Conservation (phyloP, 2,797 vertebrate species). For the Psittacula derbiana region DNA sequence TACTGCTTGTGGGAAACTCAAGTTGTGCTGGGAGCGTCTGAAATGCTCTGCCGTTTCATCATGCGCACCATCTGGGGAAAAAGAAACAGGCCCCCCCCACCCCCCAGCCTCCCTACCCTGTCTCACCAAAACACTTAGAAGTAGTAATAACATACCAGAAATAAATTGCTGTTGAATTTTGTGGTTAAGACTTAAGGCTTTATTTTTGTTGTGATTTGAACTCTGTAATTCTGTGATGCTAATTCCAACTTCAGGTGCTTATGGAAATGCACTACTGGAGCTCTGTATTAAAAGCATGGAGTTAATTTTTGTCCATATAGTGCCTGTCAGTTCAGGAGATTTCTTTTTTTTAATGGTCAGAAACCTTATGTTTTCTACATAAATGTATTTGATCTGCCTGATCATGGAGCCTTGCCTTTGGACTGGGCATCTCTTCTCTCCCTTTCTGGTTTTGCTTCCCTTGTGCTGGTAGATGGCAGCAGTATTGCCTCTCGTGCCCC, state of each 20-base stretch:
- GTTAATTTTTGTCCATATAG: not conserved
- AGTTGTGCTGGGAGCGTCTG: not conserved
- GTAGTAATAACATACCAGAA: not conserved
- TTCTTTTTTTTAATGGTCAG: not conserved
- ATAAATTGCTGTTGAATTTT: not conserved
- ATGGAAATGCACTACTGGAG: not conserved
- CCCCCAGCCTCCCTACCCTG: not conserved
- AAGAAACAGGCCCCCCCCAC: accelerated
- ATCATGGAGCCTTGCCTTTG: not conserved
- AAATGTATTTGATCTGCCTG: not conserved
- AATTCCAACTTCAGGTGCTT: not conserved
- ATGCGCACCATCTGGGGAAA: accelerated
- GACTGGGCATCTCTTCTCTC: not conserved
- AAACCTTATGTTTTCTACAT: not conserved
- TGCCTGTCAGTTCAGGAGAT: not conserved
- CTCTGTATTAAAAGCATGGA: not conserved
- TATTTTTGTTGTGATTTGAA: constrained; percentile 26
- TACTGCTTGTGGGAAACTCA: not conserved
- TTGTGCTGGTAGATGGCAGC: not conserved
- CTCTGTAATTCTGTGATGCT: not conserved
- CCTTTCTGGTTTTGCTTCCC: not conserved
- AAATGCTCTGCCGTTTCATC: not conserved
- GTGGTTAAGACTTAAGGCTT: constrained; percentile 17
- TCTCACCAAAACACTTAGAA: not conserved
- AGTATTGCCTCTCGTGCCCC: not conserved